These are phyloP conservation scores for Galbula dea DNA, from an alignment of 2,113 vertebrate genomes.

Conservation along the genomic window DNA sequence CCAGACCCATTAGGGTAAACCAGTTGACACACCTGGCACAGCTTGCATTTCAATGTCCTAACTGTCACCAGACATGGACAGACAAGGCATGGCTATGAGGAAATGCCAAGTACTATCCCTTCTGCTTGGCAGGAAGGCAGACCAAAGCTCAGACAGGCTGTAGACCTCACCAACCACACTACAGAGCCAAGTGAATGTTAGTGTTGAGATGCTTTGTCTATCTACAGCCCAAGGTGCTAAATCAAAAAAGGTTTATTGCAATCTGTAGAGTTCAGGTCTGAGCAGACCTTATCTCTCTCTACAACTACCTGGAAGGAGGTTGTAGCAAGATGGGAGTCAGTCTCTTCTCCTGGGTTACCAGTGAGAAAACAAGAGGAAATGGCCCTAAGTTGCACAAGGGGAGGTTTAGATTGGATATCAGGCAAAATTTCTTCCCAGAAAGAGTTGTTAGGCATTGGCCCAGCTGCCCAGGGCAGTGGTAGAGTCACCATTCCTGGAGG, in stretches of 20 bases:
- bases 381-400: no score
- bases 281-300: no score
- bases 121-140: not conserved
- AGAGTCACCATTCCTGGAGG: no score
- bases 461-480: no score
- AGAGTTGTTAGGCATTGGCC: no score
- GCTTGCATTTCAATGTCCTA: not conserved
- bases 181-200: not conserved
- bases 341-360: no score
- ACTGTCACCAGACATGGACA: rapidly evolving
- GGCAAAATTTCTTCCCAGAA: no score
- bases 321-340: no score
- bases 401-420: no score
- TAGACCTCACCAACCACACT: not conserved
- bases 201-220: not conserved
- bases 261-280: not conserved
- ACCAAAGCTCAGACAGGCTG: not conserved
- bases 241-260: not conserved
- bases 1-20: not conserved
- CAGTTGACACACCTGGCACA: not conserved
- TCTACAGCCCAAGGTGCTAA: not conserved
- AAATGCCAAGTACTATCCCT: not conserved
- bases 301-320: no score
- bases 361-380: no score
- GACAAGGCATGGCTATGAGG: not conserved